Base-by-base conservation (phyloP, 1,140 invertebrate species). In the Drosophila chauvacae region DNA sequence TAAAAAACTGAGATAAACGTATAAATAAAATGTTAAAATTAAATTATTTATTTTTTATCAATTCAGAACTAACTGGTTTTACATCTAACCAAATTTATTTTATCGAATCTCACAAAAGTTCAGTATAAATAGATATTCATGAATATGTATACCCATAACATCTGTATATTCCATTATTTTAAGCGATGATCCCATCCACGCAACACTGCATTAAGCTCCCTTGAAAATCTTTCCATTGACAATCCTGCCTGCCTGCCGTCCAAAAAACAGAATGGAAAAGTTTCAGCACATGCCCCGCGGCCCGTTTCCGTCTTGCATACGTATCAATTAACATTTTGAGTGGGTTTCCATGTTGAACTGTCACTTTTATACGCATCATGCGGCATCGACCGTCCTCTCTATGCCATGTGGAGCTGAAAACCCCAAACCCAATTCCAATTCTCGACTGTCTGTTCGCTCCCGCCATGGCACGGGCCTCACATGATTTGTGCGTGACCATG, bases 401-500 rank as follows among this genome's bases (percentile, higher is more conserved):
- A n/a, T 26, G 53, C 35, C n/a, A 41, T 37, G 47, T 30, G 45
- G 44, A 71, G 39, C 45, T 41, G 28, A 71, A 65, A 55, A 16
- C 41, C 45, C 50, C 53, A 57, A 60, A 56, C 60, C 66, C 51
- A 55, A 66, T 41, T 45, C 35, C 39, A 63, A 53, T 65, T 23
- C 74, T 70, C 48, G 64, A 28, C 33, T 39, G 56, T 18, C 58
- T 47, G 61, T 45, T 47, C 10, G 33, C 33, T 37, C 3, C 33
- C 30, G 51, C 50, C 28, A 41, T 23, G 50, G 61, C 37, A 30
- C 35, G 47, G 53, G 47, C 28, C 70, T 70, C 85, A 72, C 63
- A 88, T 85, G 85, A 88, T 88, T 88, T 90, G 85, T 85, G 85
- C 85, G 85, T 88, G 85, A 88, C 81, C 85, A 90, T 81, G 85